Percentiles rank a stretch among this genome's conserved stretches.
phyloP scores from a whole-genome alignment of 1,140 invertebrate genomes.

The Hyphantria cunea region DNA sequence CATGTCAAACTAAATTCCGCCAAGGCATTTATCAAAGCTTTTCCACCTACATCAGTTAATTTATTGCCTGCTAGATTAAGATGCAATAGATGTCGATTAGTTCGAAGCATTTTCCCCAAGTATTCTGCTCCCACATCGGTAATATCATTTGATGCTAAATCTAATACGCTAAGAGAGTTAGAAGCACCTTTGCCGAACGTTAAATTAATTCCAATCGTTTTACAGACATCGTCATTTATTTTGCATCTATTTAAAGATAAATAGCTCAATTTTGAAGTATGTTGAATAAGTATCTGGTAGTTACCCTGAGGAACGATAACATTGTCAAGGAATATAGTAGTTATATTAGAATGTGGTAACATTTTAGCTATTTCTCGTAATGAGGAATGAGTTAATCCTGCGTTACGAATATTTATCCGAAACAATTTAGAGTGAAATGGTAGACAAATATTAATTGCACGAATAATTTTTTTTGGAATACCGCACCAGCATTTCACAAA shows the following conservation, averaged over 20 bases:
- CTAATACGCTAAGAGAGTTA: conserved; percentile 38
- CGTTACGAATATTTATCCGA: conserved; percentile 39
- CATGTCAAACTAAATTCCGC: conserved; percentile 35
- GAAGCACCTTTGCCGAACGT: conserved; percentile 29
- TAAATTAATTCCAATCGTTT: conserved; percentile 36
- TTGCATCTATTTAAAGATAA: conserved; percentile 46
- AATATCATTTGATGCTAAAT: conserved; percentile 46
- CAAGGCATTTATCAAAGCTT: conserved; percentile 36
- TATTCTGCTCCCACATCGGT: conserved; percentile 41
- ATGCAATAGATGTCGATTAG: conserved; percentile 43
- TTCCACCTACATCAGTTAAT: conserved; percentile 45
- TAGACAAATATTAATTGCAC: conserved; percentile 42
- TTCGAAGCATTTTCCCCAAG: conserved; percentile 40
- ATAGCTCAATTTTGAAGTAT: conserved; percentile 37
- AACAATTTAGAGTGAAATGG: conserved; percentile 44
- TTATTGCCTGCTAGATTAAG: conserved; percentile 51
- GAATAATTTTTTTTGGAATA: conserved; percentile 44
- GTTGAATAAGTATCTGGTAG: conserved; percentile 46
- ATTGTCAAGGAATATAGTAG: conserved; percentile 49
- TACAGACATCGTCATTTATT: conserved; percentile 42
- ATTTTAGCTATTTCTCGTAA: conserved; percentile 47
- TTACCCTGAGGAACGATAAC: conserved; percentile 41
- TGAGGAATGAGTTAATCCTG: conserved; percentile 18
- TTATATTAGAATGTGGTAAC: conserved; percentile 49
- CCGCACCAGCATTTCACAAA: conserved; percentile 27